Evolutionary conservation across 2,888 invertebrate species (phyloP), one percentile per base, ranked within the genome.

Genomic region (Pyrocoelia pectoralis): DNA sequence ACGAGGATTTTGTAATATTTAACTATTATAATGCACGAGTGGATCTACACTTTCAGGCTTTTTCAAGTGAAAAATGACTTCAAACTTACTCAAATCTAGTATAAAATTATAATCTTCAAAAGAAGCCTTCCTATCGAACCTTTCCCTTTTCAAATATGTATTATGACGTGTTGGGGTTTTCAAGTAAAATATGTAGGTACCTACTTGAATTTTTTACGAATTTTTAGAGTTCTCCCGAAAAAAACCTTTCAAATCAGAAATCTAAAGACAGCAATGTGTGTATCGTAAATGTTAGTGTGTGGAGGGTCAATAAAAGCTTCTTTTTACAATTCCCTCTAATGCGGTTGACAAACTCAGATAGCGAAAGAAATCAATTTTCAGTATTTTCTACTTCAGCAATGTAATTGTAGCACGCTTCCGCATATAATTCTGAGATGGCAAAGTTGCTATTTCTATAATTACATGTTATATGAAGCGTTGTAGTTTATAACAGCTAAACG

Each of bases 61-160:
- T 57, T 57, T 57, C 51, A 51, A 51, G 57, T 57, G 51, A 51
- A 43, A 57, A 43, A 50, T 56, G 40, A 56, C 40, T 49, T 49
- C 33, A 56, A 56, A 49, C 29, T n/a, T 50, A 3, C 13, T n/a
- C n/a, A n/a, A n/a, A 9, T 33, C 2, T 24, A 29, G 15, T 19
- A 24, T 29, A 13, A 50, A 50, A 28, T 28, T 50, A n/a, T 50
- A 28, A 29, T 50, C 14, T 33, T 48, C 28, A 38, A 10, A n/a
- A 43, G 15, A 43, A 43, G n/a, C n/a, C n/a, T n/a, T n/a, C n/a
- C n/a, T n/a, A n/a, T n/a, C n/a, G 12, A 15, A 14, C n/a, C 40
- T 40, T 4, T 8, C 13, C 8, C 12, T 15, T 43, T n/a, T 13
- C 48, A 12, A 28, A 54, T 24, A 54, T 38, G 17, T 12, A 53